Conservation (phyloP, 2,888 invertebrate genomes). For the Amblyjoppa fuscipennis region DNA sequence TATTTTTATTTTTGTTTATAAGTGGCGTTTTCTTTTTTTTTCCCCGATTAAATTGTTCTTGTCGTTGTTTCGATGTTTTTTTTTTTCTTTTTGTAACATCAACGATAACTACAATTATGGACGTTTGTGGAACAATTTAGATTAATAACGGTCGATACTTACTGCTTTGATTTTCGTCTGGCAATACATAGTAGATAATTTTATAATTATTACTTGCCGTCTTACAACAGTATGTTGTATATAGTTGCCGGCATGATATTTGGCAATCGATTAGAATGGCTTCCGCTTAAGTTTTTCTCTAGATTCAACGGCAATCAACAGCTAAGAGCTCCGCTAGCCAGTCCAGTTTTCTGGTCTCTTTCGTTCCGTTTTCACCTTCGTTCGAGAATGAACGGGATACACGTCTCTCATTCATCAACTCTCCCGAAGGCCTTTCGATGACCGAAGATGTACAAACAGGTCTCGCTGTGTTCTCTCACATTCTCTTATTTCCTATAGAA, state of each 20-base stretch:
- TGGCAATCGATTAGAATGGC: too few species aligned
- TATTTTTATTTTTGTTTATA: slow-evolving; percentile 34
- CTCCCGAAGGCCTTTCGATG: slow-evolving; percentile 17
- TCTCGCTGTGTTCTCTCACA: slow-evolving; percentile 15
- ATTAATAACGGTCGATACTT: too few species aligned
- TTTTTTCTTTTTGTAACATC: neutral
- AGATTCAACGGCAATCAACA: neutral
- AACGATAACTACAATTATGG: too few species aligned
- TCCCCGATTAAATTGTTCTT: neutral
- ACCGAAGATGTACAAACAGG: slow-evolving; percentile 3
- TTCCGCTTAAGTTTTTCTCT: slow-evolving; percentile 7
- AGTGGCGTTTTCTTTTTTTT: neutral
- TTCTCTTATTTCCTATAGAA: neutral
- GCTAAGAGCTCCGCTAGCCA: neutral
- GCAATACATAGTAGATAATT: too few species aligned
- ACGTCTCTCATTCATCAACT: slow-evolving; percentile 19
- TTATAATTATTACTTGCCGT: too few species aligned
- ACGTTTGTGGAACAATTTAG: too few species aligned
- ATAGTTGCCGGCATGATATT: too few species aligned
- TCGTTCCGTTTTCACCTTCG: slow-evolving; percentile 13
- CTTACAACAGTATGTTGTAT: too few species aligned
- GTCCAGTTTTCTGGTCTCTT: slow-evolving; percentile 22
- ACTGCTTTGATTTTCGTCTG: too few species aligned
- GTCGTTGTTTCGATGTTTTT: neutral
- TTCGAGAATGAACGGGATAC: slow-evolving; percentile 29